phyloP scores from a whole-genome alignment of 2,113 vertebrate genomes.

The Nothocercus nigrocapillus region DNA sequence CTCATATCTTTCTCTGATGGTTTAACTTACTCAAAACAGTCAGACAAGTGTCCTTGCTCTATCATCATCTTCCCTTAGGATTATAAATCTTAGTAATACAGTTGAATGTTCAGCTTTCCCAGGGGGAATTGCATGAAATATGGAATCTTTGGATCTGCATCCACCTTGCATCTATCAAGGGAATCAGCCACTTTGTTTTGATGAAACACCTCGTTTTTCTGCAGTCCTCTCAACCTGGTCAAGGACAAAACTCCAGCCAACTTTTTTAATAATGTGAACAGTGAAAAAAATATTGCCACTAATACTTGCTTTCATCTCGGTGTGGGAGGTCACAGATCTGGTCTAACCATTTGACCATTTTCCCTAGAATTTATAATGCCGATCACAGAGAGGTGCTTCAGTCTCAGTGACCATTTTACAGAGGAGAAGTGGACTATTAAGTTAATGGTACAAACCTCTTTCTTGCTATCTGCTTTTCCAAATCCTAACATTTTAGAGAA shows the following conservation, averaged over 20 bases:
- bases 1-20: neutral
- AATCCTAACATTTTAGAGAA: neutral
- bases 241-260: slow-evolving; percentile 40
- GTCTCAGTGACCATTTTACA: neutral
- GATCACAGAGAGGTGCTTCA: neutral
- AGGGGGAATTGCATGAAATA: neutral
- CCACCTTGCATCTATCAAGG: neutral
- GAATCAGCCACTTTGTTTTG: slow-evolving; percentile 34
- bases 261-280: slow-evolving; percentile 16
- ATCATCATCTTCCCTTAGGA: neutral
- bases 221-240: slow-evolving; percentile 9
- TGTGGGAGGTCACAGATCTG: slow-evolving; percentile 15
- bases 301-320: slow-evolving; percentile 21
- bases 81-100: neutral
- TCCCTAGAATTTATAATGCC: neutral
- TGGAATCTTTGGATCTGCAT: neutral
- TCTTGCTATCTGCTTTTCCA: neutral
- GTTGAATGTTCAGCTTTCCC: neutral
- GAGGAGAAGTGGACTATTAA: neutral
- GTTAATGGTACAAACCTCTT: neutral
- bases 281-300: slow-evolving; percentile 37
- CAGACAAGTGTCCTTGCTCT: neutral
- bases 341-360: neutral
- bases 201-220: neutral
- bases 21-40: slow-evolving; percentile 13